Percentiles rank a stretch among this genome's conserved stretches.
These are phyloP conservation scores for Diorhabda elongata DNA, from an alignment of 1,140 invertebrate species.

Conservation along the genomic window DNA sequence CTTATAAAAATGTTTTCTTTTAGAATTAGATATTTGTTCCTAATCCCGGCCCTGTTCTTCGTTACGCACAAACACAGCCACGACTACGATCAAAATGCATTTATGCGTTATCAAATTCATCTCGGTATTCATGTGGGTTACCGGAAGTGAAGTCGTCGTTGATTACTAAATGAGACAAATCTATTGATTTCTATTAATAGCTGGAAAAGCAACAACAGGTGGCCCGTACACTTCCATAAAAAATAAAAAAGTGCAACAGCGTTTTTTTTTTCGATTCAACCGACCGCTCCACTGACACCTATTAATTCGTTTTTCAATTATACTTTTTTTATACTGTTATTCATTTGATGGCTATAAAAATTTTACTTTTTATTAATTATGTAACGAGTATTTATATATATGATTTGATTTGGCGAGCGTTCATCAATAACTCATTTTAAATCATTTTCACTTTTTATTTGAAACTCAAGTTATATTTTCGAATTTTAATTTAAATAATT, in stretches of 20 bases:
- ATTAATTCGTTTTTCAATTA: conserved; percentile 44
- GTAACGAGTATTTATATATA: conserved; percentile 23
- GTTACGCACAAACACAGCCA: no score
- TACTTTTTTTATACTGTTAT: conserved; percentile 22
- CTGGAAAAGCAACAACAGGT: conserved; percentile 38
- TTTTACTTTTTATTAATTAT: conserved; percentile 36
- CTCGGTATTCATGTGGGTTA: no score
- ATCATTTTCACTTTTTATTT: no score
- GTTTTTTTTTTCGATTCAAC: conserved; percentile 40
- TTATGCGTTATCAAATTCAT: no score
- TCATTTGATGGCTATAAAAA: conserved; percentile 38
- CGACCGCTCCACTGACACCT: conserved; percentile 42
- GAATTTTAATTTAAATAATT: no score
- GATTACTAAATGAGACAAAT: not conserved
- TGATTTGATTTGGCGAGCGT: not conserved
- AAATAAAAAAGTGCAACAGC: conserved; percentile 31
- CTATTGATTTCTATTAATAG: conserved; percentile 37
- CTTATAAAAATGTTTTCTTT: no score
- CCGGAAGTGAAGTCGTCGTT: no score
- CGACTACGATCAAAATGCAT: no score
- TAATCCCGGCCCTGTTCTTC: no score
- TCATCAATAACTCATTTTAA: no score
- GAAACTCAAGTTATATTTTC: no score
- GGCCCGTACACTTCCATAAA: conserved; percentile 29
- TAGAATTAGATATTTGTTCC: no score